Base-by-base conservation (phyloP, 2,113 vertebrate species). In the Mormoops blainvillei region DNA sequence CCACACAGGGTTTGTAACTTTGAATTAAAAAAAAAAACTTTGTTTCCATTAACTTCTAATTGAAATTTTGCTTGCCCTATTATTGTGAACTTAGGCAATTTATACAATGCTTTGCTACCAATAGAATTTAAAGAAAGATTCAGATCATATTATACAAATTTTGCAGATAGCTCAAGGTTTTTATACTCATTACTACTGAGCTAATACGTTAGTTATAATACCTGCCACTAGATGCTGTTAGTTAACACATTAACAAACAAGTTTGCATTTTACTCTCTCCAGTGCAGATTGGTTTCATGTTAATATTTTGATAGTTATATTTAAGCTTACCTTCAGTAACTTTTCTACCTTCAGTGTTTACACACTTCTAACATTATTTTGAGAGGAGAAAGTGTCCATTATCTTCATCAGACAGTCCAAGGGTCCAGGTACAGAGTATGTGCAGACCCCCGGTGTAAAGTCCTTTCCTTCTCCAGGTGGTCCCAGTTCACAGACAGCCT, bases 391-490 rank as follows among this genome's bases (percentile, higher is more conserved):
- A 16, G 24, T 0, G 2, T 33, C 22, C 52, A 41, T 26, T 11
- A 6, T 14, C 15, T 45, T 61, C n/a, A 3, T 43, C 36, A 52
- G 19, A 43, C 0, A 22, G 6, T 16, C 5, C 8, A 18, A 74
- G 19, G 5, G 4, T 14, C 0, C 12, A 54, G 31, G n/a, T 10
- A 38, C 1, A 90, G 2, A 52, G 22, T 19, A 36, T 0, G 0
- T 12, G 45, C 45, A 74, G 26, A 61, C 85, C 7, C 0, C 4
- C 33, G 3, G 6, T 7, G 41, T 36, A 7, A 10, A 67, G 20
- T 0, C 6, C 6, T 76, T 58, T 61, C 16, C 1, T 33, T 45
- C 18, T 18, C 50, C 20, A 87, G 19, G 10, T 26, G 2, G 3
- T n/a, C 14, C 28, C 67, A 0, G 4, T 45, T 33, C 24, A 45